Evolutionary conservation across 2,113 vertebrate species (phyloP), one percentile per base, ranked within the genome.

Genomic region (Condylura cristata): DNA sequence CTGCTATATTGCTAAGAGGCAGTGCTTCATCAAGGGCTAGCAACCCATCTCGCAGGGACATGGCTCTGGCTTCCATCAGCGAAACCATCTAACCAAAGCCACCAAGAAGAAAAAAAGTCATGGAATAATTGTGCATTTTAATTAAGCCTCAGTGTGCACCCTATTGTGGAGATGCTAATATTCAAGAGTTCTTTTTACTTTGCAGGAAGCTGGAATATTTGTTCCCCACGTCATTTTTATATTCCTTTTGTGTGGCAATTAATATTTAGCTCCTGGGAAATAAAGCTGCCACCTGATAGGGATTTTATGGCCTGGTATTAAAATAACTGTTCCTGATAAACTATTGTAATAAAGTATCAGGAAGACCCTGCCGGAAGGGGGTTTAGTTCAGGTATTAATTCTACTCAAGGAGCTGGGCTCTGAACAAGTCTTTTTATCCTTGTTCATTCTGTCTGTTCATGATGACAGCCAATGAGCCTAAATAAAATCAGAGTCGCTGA

Each of bases 201-300:
- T 97, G 90, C 75, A 84, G 86, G 93, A 96, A 98, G 93, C 86
- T 96, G 95, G 97, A 96, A 97, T 98, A 98, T 98, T 97, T 98
- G 98, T 97, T 97, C 97, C 95, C 91, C 87, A 2, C 93, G 95
- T 98, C 96, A 97, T 96, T 98, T 98, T 98, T 98, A 98, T 97
- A 93, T 75, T 66, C 95, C 96, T 97, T 98, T 98, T 97, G 96
- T 98, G 96, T 95, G 60, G 91, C 98, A 97, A 98, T 98, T 98
- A 98, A 98, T 98, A 98, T 97, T 98, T 98, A 98, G 98, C 94
- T 93, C 95, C 46, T 86, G 95, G 97, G 98, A 96, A 97, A 98
- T 98, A 98, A 98, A 98, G 98, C 97, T 97, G 98, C 97, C 97
- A 97, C 96, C 97, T 94, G 97, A 97, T 97, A 98, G 34, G 46